A percentile compares a stretch with the other conserved stretches of the same genome.
Conservation (phyloP, 2,113 vertebrate species). For the Gorsachius goisagi region DNA sequence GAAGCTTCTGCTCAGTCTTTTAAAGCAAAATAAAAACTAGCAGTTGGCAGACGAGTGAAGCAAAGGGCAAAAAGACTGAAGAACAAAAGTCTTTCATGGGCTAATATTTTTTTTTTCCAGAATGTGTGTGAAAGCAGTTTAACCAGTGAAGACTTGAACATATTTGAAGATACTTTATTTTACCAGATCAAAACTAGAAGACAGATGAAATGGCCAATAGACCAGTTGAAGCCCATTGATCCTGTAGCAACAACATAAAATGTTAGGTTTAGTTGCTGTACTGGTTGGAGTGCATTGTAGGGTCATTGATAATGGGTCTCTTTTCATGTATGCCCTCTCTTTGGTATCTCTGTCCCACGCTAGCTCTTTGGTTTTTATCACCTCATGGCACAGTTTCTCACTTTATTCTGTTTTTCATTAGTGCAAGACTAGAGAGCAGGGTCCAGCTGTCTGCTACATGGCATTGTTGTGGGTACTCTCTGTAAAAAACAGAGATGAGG, state of each 20-base stretch:
- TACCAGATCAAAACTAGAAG: constrained; percentile 7
- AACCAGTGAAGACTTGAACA: background rate
- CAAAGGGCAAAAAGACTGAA: constrained; percentile 4
- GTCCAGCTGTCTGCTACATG: background rate
- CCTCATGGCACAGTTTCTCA: background rate
- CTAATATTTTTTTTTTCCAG: background rate
- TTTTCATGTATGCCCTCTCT: background rate
- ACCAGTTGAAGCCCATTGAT: background rate
- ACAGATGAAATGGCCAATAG: background rate
- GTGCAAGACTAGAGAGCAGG: background rate
- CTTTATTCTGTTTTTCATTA: background rate
- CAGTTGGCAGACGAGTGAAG: background rate
- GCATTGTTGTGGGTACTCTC: background rate
- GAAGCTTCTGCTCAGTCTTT: constrained; percentile 13
- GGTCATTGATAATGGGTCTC: background rate
- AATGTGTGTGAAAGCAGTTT: background rate
- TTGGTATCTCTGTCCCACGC: background rate
- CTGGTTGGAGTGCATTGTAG: background rate
- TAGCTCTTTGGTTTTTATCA: background rate
- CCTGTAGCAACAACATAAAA: background rate
- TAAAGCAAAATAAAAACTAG: background rate
- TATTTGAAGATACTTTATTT: background rate
- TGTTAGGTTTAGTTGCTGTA: background rate
- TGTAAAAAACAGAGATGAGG: background rate
- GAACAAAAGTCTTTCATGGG: background rate